Base-by-base conservation (phyloP, 2,113 vertebrate species). In the Odontophorus gujanensis region DNA sequence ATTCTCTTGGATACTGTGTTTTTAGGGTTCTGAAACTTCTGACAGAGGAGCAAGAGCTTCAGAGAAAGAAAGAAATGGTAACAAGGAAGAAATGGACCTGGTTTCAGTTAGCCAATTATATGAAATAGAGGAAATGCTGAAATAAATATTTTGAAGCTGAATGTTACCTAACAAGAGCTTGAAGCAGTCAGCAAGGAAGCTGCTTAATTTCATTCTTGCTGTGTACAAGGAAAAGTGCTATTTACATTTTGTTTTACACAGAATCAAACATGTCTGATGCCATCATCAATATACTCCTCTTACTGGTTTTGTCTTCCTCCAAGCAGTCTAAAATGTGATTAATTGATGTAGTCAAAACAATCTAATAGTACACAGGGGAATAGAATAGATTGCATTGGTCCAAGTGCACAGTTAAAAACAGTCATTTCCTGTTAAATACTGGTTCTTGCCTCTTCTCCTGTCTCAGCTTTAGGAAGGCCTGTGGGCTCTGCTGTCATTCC, bases 261-360 rank as follows among this genome's bases (percentile, higher is more conserved):
- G 57, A 89, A 81, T 90, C 67, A 87, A 91, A 93, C 25, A 7
- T 79, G 62, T 87, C 67, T 85, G 78, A 90, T 66, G 19, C 13
- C 32, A 84, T 17, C 62, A 89, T 89, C 53, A 62, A 73, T 89
- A 63, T 2, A 2, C 76, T 78, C 18, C 50, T 84, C 26, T 83
- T 75, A 63, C 7, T 50, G 63, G 71, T 40, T 75, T 93, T 80
- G 13, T 65, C 38, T 88, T 83, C 15, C 47, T 16, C 28, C 43
- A 72, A 77, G n/a, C 36, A 74, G 25, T 53, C 19, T 71, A 81
- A 91, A 91, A 87, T 93, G 85, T 77, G n/a, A 74, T 85, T 89
- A 91, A 92, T 55, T 77, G 90, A 92, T 83, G 18, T 77, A 77
- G 50, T 62, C 24, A 87, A 57, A 91, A 74, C 66, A 87, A 82